A percentile compares a stretch with the other conserved stretches of the same genome.
Evolutionary conservation across 2,888 invertebrate species (phyloP).

Genomic region (Xestoiulus laeticollis): DNA sequence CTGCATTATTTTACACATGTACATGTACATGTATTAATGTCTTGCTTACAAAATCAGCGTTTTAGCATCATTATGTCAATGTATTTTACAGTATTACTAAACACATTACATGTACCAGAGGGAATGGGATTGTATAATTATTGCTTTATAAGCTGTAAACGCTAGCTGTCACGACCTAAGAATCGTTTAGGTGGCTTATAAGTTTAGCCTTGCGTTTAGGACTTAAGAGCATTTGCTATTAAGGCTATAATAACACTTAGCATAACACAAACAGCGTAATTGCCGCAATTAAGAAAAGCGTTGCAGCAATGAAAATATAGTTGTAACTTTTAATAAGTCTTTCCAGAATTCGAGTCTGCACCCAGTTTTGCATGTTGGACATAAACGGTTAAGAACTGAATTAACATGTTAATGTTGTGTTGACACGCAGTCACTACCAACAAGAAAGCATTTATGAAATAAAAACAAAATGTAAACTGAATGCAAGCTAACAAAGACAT

Average conservation of each 20-base stretch:
- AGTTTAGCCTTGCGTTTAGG: background rate
- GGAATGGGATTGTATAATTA: background rate
- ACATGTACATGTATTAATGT: too few relatives aligned
- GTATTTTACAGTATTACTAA: background rate
- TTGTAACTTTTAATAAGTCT: background rate
- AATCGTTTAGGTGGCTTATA: background rate
- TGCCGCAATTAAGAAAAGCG: background rate
- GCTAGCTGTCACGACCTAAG: background rate
- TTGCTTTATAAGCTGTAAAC: background rate
- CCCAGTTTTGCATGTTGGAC: background rate
- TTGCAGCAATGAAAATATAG: background rate
- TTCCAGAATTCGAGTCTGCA: background rate
- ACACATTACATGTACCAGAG: background rate
- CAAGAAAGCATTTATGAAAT: background rate
- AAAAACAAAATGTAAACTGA: background rate
- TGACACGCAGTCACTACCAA: background rate
- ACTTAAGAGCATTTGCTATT: constrained; percentile 4
- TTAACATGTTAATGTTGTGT: background rate
- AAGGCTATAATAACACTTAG: background rate
- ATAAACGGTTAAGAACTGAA: background rate
- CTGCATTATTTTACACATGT: too few relatives aligned
- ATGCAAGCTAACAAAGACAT: background rate
- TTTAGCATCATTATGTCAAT: background rate
- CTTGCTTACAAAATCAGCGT: background rate
- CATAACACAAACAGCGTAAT: background rate